A percentile compares a stretch with the other conserved stretches of the same genome.
Evolutionary conservation across 1,140 invertebrate genomes (phyloP).

Genomic region (Philopotamus ludificatus): DNA sequence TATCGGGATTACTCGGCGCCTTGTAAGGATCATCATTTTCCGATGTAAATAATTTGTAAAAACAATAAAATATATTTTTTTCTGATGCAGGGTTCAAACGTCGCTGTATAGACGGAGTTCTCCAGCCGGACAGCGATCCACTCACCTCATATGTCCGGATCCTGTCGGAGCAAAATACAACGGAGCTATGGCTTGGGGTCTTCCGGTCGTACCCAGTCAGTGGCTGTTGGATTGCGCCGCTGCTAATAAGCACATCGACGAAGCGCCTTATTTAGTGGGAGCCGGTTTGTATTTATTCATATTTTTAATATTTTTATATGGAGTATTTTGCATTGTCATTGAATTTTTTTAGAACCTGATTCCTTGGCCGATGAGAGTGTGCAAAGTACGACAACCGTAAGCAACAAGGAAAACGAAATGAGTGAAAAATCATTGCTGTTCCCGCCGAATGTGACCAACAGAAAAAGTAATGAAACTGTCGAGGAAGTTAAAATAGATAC

Average conservation of each 20-base stretch:
- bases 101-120: constrained; percentile 45
- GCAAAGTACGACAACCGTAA: background rate
- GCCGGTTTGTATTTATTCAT: constrained; percentile 44
- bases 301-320: background rate
- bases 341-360: background rate
- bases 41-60: no score
- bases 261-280: constrained; percentile 63
- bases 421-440: background rate
- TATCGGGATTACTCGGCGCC: constrained; percentile 71
- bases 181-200: constrained; percentile 80
- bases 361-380: constrained; percentile 4
- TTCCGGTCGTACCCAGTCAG: constrained; percentile 70
- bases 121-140: constrained; percentile 58
- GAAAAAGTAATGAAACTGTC: no score
- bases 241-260: constrained; percentile 56
- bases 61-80: background rate
- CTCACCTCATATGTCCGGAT: constrained; percentile 74
- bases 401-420: background rate
- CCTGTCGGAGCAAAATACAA: constrained; percentile 77
- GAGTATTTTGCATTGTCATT: background rate
- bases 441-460: no score
- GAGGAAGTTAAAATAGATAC: no score
- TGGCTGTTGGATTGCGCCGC: constrained; percentile 76
- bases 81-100: background rate
- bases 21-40: constrained; percentile 53